Conservation (phyloP, 2,797 vertebrate genomes). For the Catostomus latipinnis region DNA sequence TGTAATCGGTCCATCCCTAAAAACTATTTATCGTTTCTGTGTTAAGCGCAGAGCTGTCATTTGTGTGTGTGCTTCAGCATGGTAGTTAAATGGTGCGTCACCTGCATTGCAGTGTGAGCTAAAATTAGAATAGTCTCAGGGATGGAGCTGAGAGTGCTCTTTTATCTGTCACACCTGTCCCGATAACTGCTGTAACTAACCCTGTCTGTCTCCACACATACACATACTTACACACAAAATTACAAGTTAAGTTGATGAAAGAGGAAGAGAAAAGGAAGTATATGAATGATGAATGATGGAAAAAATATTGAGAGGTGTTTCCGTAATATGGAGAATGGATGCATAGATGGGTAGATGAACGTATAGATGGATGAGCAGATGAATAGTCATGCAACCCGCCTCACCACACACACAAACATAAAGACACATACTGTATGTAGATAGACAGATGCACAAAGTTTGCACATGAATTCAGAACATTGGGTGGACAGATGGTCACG, state of each 20-base stretch:
- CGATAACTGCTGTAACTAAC: conserved; percentile 31
- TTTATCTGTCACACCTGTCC: conserved; percentile 53
- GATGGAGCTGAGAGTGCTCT: conserved; percentile 51
- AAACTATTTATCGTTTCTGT: neutral
- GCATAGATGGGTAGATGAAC: conserved; percentile 19
- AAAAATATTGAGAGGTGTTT: neutral
- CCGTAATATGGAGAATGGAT: conserved; percentile 18
- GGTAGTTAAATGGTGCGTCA: conserved; percentile 59
- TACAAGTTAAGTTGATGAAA: conserved; percentile 6
- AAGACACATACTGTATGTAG: no score
- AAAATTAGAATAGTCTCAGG: conserved; percentile 67
- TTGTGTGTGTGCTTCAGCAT: conserved; percentile 19
- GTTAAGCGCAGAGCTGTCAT: conserved; percentile 11
- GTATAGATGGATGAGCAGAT: neutral
- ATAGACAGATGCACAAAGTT: no score
- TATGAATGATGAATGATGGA: conserved; percentile 13
- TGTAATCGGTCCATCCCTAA: neutral
- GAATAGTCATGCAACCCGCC: no score
- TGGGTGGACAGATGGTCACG: no score
- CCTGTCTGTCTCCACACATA: neutral
- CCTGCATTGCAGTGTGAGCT: conserved; percentile 72
- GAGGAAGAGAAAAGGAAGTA: conserved; percentile 1
- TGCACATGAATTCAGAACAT: no score
- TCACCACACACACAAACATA: no score
- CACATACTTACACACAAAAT: neutral